A percentile compares a stretch with the other conserved stretches of the same genome.
phyloP scores from a whole-genome alignment of 2,113 vertebrate species.

The Ivindomyrus marchei region DNA sequence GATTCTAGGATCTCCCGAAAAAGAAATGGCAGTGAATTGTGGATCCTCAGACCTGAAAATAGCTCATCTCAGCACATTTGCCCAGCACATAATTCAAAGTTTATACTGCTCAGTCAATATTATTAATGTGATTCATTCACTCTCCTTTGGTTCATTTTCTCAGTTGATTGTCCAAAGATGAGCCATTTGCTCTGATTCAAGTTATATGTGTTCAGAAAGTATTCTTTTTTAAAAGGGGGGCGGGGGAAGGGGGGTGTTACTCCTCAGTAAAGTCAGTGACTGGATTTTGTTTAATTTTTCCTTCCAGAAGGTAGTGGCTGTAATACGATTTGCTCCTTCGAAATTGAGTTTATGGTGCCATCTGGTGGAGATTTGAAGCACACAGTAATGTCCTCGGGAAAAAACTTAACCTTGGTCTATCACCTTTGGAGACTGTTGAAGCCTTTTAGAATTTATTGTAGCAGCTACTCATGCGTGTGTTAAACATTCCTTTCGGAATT shows the following conservation, averaged over 20 bases:
- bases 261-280: neutral
- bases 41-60: constrained; percentile 10
- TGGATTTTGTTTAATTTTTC: neutral
- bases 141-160: constrained; percentile 41
- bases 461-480: neutral
- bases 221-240: neutral
- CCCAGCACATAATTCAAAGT: constrained; percentile 50
- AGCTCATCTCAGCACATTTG: constrained; percentile 52
- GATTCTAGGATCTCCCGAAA: neutral
- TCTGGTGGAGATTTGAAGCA: constrained; percentile 39
- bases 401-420: neutral
- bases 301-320: neutral
- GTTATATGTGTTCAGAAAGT: neutral
- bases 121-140: constrained; percentile 42
- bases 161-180: constrained; percentile 18
- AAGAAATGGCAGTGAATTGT: constrained; percentile 23
- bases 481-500: neutral
- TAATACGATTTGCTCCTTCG: neutral
- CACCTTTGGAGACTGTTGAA: neutral
- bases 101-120: constrained; percentile 50
- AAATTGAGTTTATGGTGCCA: constrained; percentile 33
- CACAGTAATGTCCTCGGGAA: neutral
- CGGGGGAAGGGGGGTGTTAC: neutral
- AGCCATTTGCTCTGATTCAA: neutral
- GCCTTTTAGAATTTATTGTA: neutral